phyloP scores from a whole-genome alignment of 2,888 invertebrate species.

The Epistrophe grossulariae region DNA sequence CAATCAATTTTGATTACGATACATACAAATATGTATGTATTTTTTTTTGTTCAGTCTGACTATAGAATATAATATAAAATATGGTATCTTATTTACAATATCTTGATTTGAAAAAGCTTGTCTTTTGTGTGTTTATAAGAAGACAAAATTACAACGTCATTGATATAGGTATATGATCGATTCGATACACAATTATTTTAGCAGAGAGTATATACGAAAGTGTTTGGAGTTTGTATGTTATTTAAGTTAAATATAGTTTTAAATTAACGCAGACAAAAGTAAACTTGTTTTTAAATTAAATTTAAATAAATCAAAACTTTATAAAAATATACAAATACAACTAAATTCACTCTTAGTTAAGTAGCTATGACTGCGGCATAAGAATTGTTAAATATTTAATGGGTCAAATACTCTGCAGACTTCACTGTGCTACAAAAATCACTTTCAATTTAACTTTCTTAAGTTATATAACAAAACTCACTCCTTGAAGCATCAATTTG shows the following conservation, averaged over 20 bases:
- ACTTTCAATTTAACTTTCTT: not conserved
- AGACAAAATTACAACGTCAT: not conserved
- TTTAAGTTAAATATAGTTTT: not conserved
- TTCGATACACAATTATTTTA: conserved; percentile 15
- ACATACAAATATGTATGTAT: too few relatives aligned
- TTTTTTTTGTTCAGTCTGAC: conserved; percentile 7
- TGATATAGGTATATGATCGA: conserved; percentile 17
- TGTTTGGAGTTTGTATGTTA: not conserved
- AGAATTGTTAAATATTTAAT: not conserved
- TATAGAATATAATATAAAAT: not conserved
- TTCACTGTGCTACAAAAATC: too few relatives aligned
- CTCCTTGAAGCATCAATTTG: not conserved
- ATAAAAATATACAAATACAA: too few relatives aligned
- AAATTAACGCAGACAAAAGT: not conserved
- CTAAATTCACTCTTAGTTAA: too few relatives aligned
- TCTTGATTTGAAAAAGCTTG: conserved; percentile 34
- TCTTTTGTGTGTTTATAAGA: not conserved
- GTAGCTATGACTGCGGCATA: too few relatives aligned
- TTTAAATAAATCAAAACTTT: too few relatives aligned
- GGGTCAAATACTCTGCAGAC: not conserved
- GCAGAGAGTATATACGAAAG: not conserved
- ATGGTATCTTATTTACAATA: not conserved
- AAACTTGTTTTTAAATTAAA: too few relatives aligned
- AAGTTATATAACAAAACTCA: conserved; percentile 14
- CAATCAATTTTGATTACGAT: conserved; percentile 60